Conservation (phyloP, 2,888 invertebrate genomes). For the Micoletzkya japonica region DNA sequence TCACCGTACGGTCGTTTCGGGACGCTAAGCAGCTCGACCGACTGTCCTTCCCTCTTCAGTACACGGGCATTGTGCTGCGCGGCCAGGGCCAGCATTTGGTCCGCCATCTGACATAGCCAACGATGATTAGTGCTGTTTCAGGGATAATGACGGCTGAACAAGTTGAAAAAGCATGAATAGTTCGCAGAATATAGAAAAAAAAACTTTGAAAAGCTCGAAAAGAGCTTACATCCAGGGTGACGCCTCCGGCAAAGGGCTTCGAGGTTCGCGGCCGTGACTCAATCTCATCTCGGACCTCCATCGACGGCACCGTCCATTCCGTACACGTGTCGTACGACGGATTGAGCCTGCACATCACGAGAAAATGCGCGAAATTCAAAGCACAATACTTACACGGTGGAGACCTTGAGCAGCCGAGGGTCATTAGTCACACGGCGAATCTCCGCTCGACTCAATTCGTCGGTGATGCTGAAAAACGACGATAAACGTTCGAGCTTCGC, state of each 20-base stretch:
- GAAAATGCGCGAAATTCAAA: neutral
- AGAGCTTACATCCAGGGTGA: neutral
- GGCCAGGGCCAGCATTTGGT: slow-evolving; percentile 7
- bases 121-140: too few species aligned
- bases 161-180: neutral
- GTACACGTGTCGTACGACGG: slow-evolving; percentile 19
- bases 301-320: slow-evolving; percentile 8
- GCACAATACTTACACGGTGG: neutral
- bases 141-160: neutral
- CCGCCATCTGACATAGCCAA: neutral
- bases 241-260: slow-evolving; percentile 9
- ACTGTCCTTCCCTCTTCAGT: neutral
- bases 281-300: neutral
- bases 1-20: slow-evolving; percentile 1
- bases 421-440: slow-evolving; percentile 15
- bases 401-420: neutral
- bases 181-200: neutral
- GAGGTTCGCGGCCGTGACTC: neutral
- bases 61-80: neutral
- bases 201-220: neutral
- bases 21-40: slow-evolving; percentile 10
- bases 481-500: neutral
- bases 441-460: slow-evolving; percentile 27
- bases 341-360: slow-evolving; percentile 16
- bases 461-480: slow-evolving; percentile 21